A percentile compares a stretch with the other conserved stretches of the same genome.
Conservation (phyloP, 2,797 vertebrate species). For the Nasua narica region DNA sequence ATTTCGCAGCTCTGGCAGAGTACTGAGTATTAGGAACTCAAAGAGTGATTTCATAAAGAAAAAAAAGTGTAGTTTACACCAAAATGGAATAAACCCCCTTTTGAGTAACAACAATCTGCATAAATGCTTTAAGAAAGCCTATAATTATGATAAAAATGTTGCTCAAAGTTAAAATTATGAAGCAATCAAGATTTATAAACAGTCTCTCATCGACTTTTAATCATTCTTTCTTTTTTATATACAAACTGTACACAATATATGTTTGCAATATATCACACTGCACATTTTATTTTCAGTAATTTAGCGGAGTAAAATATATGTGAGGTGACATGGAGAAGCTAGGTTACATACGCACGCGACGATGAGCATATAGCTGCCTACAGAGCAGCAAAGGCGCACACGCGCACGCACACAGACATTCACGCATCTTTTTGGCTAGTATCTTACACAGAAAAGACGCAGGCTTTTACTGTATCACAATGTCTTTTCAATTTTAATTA, state of each 20-base stretch:
- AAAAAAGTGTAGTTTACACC: conserved; percentile 85
- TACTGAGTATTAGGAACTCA: conserved; percentile 78
- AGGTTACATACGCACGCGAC: background rate
- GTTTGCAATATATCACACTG: conserved; percentile 82
- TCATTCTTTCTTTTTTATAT: conserved; percentile 86
- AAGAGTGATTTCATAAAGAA: conserved; percentile 82
- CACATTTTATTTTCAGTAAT: conserved; percentile 79
- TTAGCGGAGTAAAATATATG: conserved; percentile 49
- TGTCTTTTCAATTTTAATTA: background rate
- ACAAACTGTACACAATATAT: conserved; percentile 87
- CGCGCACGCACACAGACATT: background rate
- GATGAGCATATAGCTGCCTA: background rate
- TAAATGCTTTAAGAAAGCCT: conserved; percentile 90
- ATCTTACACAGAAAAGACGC: background rate
- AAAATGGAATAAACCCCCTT: conserved; percentile 86
- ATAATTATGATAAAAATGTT: conserved; percentile 92
- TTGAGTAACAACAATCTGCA: conserved; percentile 89
- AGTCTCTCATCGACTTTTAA: conserved; percentile 90
- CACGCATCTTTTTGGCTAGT: background rate
- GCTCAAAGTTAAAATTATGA: conserved; percentile 91
- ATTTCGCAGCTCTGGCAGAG: conserved; percentile 72
- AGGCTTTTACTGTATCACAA: background rate
- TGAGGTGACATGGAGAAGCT: conserved; percentile 36
- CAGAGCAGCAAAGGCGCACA: background rate
- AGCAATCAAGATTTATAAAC: conserved; percentile 92